Base-by-base conservation (phyloP, 2,797 vertebrate species). In the Oreonectes daqikongensis region DNA sequence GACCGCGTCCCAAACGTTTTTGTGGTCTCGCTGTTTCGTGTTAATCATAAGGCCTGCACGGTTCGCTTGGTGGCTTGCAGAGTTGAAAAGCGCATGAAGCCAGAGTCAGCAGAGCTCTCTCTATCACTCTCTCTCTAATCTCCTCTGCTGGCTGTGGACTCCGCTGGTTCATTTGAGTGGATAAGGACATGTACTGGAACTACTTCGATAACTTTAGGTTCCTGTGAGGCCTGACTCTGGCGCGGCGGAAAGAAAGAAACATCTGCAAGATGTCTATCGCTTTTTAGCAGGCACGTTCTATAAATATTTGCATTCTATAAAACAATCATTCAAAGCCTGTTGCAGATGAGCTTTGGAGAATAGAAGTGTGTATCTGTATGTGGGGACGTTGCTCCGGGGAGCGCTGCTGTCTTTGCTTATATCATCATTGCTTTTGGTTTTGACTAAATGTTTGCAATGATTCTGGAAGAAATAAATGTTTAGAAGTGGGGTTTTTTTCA, bases 81-180 rank as follows among this genome's bases (percentile, higher is more conserved):
- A 61, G 55, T 77, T 77, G 46, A 78, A 80, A 80, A 70, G 55
- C 46, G 1, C 42, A 40, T 68, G 61, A 78, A 75, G 75, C 65
- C 46, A 22, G 35, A 78, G 71, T 76, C 73, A 24, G 73, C 52
- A 46, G 40, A 75, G 72, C 59, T 35, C 59, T 65, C 38, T 65
- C 61, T 42, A 9, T 72, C 52, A 57, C 64, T 60, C 52, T 77
- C 79, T 22, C 59, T 84, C 28, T 77, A 79, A 79, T 66, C 60
- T 71, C 59, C 50, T 69, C 50, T 69, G 24, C 76, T 81, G 68
- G 68, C 57, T 70, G 38, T 60, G 64, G 53, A 79, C 77, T 81
- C 68, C 50, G 26, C 66, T 78, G 72, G 79, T 60, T 69, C 74
- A 63, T 78, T 80, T 78, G 79, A 71, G 70, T 83, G 78, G 69